Evolutionary conservation across 1,140 invertebrate genomes (phyloP), one percentile per base, ranked within the genome.

Genomic region (Pseudomyrmex gracilis): DNA sequence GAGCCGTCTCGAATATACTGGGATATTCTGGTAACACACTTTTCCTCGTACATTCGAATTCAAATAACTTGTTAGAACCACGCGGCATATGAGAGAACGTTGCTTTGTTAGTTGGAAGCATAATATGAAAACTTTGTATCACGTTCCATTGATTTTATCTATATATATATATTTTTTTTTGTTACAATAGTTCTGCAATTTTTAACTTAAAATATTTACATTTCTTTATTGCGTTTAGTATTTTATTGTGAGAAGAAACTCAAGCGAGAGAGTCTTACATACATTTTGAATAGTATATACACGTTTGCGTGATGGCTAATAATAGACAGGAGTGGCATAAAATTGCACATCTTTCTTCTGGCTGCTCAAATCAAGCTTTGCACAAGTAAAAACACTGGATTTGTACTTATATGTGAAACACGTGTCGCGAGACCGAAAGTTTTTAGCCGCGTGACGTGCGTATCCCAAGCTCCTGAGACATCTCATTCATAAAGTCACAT

Each of bases 401-500:
- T 53, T 24, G 51, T 49, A 47, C 22, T n/a, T 80, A 80, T 66
- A 51, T 71, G 76, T 55, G 43, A 80, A 60, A 80, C 76, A 80
- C 45, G 53, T 80, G 76, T 71, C 22, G 66, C 66, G 66, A 49
- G 66, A 49, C 8, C 55, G 22, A 20, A 70, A 49, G 53, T 80
- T 80, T 80, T 73, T 73, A 77, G 43, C 13, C 22, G 24, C 76
- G 34, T 63, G 58, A 55, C 70, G 43, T 17, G 22, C 22, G 53
- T 49, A 15, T 24, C 17, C 34, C 22, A 12, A 57, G 53, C 53
- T 15, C 17, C 20, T 58, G 53, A 3, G 15, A 47, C 45, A 58
- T 57, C 76, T 70, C 66, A 71, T 80, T 80, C 76, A 80, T 71
- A 71, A 70, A 58, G 20, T 43, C 66, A 8, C 76, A 80, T 47